Base-by-base conservation (phyloP, 1,140 invertebrate genomes). In the Patella vulgata region DNA sequence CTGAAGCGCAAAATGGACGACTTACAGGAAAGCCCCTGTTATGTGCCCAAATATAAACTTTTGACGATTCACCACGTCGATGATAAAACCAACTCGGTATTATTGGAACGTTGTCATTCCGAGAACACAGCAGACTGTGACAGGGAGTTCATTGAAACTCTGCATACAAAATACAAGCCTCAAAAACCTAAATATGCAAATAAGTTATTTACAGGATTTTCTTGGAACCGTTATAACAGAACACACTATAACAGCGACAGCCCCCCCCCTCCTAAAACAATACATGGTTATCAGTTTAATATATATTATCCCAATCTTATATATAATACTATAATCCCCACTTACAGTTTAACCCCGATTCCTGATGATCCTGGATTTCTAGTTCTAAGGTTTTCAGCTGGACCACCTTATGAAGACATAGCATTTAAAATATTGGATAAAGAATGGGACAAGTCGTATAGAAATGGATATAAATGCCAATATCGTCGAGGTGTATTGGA, bases 321-420 rank as follows among this genome's bases (percentile, higher is more conserved):
- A 12, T 17, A 48, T 19, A 3, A 1, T 14, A 12, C 17, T 9
- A 12, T 3, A 17, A 48, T 28, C 12, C 46, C 46, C 21, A 48
- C 19, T 12, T 48, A 48, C 28, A 48, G 46, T 14, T 14, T 28
- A 21, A n/a, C 3, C 17, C 46, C 23, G 12, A 14, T 23, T 21
- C n/a, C 4, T 17, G 23, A 48, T 23, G 28, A 28, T 12, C 23
- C 23, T 25, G 46, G 28, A 23, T 48, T 48, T 23, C 14, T 11
- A 25, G 12, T 21, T 14, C 17, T 48, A 23, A 23, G 23, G 4
- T 48, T 48, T 28, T 21, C n/a, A 4, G 46, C 46, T 1, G 46
- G 46, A 17, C 46, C 46, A 28, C 46, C 46, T 25, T 48, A 48
- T 23, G 46, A 48, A 27, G 46, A 48, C 23, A 28, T 48, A 23